Percentiles rank a stretch among this genome's conserved stretches.
Evolutionary conservation across 2,113 vertebrate genomes (phyloP).

Genomic region (Paramisgurnus dabryanus): DNA sequence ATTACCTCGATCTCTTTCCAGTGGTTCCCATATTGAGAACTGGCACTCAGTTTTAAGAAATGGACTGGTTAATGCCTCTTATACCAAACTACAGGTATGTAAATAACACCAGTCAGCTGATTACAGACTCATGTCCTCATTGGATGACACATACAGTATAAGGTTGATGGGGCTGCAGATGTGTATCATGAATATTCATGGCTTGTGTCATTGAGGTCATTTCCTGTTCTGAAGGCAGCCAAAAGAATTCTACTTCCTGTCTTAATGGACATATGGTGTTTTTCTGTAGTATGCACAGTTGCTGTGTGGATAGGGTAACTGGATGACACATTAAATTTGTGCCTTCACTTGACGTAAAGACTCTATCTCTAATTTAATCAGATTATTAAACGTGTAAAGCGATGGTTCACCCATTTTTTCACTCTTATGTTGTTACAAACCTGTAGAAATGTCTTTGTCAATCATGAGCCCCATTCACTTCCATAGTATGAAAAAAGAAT

Average conservation of each 20-base stretch:
- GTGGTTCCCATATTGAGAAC: conserved; percentile 99
- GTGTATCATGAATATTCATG: neutral
- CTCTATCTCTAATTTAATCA: no score
- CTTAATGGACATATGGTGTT: conserved; percentile 26
- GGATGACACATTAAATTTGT: no score
- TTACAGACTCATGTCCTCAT: conserved; percentile 59
- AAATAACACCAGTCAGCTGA: conserved; percentile 59
- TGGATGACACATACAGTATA: conserved; percentile 58
- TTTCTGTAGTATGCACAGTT: no score
- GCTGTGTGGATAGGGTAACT: no score
- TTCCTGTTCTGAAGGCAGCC: conserved; percentile 54
- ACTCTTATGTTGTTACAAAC: no score
- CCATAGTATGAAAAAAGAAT: no score
- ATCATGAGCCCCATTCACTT: no score
- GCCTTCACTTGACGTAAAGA: no score
- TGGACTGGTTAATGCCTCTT: conserved; percentile 98
- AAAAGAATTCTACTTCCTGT: conserved; percentile 56
- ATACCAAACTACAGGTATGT: conserved; percentile 98
- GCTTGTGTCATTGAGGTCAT: neutral
- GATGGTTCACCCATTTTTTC: no score
- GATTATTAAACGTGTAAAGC: no score
- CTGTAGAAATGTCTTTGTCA: no score
- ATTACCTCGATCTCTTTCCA: conserved; percentile 69
- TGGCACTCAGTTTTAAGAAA: conserved; percentile 99
- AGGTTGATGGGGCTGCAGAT: neutral